Percentiles rank a stretch among this genome's conserved stretches.
phyloP scores from a whole-genome alignment of 2,113 vertebrate species.

The Hyperoodon ampullatus region DNA sequence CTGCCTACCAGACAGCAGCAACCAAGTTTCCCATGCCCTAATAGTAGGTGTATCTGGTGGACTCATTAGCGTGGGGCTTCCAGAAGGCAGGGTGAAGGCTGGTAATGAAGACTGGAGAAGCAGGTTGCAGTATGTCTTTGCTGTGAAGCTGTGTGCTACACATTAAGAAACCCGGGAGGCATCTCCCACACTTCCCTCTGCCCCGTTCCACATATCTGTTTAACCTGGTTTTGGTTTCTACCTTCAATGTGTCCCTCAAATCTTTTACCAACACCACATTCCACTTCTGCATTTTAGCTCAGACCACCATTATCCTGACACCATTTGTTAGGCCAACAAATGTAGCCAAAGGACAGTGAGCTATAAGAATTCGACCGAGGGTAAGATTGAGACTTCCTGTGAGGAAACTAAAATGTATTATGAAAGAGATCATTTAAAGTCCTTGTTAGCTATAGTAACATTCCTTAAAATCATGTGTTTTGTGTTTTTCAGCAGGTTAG shows the following conservation, averaged over 20 bases:
- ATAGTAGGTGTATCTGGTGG: neutral
- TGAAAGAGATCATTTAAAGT: neutral
- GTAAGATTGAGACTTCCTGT: too few species aligned
- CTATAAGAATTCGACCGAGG: neutral
- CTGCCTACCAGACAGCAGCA: neutral
- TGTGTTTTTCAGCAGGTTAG: neutral
- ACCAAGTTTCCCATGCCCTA: neutral
- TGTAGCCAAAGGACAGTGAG: neutral
- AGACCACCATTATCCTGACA: neutral
- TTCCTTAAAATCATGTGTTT: neutral
- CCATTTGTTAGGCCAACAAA: neutral
- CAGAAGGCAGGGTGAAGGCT: neutral
- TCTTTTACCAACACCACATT: neutral
- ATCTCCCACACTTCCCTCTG: neutral
- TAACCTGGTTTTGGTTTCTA: neutral
- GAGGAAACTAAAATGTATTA: neutral
- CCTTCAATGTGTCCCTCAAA: neutral
- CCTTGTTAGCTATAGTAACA: neutral
- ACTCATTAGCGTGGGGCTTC: neutral
- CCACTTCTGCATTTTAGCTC: neutral
- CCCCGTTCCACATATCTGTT: accelerated
- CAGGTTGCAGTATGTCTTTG: too few species aligned
- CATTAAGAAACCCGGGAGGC: neutral
- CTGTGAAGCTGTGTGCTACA: neutral
- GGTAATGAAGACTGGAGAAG: neutral